Evolutionary conservation across 2,113 vertebrate species (phyloP), one percentile per base, ranked within the genome.

Genomic region (Platichthys flesus): DNA sequence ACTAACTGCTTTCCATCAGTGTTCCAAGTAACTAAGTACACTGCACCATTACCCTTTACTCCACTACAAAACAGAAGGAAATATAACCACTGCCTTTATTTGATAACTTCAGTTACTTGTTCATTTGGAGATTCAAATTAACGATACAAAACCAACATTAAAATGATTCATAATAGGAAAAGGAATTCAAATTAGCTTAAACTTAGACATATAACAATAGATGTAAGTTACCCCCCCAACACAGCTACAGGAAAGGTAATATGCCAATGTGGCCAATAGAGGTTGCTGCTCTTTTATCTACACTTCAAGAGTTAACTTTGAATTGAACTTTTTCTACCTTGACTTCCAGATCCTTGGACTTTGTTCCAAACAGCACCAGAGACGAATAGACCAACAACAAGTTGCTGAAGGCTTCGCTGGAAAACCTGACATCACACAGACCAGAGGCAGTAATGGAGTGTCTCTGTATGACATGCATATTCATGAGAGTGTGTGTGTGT

Each of bases 351-450:
- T 96, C 94, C 88, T 96, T 95, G 23, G 94, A 90, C 84, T 96
- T 97, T 85, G 93, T 89, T 20, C 91, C 83, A 80, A 95, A 92
- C 79, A 96, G 90, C 79, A 95, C 93, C 83, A 97, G 79, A 69
- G 95, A 93, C 2, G 96, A 94, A 94, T 98, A 97, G 88, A 97
- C 87, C 84, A 95, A 88, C 61, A 92, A 88, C 76, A 99, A 90
- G 81, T 96, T 96, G 82, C 89, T 92, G 78, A 97, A 94, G 67
- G 92, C 94, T 26, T 94, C 91, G 63, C 90, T 93, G 76, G 90
- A 94, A 78, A 98, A 92, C 68, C 91, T 95, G 83, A 93, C 93
- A 52, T 92, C 93, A 85, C 51, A 80, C 56, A 78, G 7, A 74
- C 45, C 35, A 82, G n/a, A 65, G 35, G 15, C 3, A 59, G 24